These are phyloP conservation scores for Sceloporus undulatus DNA, from an alignment of 2,113 vertebrate genomes.

Conservation along the genomic window DNA sequence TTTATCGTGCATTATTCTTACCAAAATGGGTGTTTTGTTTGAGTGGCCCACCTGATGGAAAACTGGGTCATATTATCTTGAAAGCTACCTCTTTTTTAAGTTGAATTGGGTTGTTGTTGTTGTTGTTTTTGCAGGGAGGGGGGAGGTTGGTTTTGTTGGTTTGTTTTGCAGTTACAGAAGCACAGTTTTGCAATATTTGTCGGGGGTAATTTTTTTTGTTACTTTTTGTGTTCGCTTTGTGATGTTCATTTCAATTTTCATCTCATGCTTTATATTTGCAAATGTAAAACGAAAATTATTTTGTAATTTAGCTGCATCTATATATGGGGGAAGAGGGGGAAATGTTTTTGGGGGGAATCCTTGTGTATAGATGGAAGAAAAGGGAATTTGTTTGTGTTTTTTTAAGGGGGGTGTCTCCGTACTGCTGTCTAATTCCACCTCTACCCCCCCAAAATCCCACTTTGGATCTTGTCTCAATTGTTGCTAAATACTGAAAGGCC, in stretches of 20 bases:
- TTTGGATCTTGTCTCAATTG: constrained; percentile 49
- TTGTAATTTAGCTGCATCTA: constrained; percentile 77
- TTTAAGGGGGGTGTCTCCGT: constrained; percentile 58
- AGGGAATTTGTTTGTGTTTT: constrained; percentile 53
- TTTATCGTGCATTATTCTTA: constrained; percentile 72
- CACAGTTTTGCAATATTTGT: constrained; percentile 76
- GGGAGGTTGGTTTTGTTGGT: constrained; percentile 8
- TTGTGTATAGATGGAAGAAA: constrained; percentile 68
- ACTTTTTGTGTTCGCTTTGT: constrained; percentile 71
- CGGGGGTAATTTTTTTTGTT: constrained; percentile 46
- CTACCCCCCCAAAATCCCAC: constrained; percentile 61
- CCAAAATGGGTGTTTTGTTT: constrained; percentile 85
- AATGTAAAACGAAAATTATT: constrained; percentile 60
- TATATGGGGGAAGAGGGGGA: constrained; percentile 58
- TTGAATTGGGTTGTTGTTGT: constrained; percentile 65
- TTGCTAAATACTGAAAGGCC: constrained; percentile 68
- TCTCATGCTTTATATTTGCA: constrained; percentile 68
- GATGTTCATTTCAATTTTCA: constrained; percentile 83
- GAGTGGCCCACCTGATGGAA: constrained; percentile 76
- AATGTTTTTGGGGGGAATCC: constrained; percentile 49
- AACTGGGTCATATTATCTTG: constrained; percentile 76
- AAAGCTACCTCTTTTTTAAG: constrained; percentile 94
- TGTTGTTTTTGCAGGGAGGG: constrained; percentile 31
- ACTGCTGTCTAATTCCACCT: constrained; percentile 58
- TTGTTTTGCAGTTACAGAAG: constrained; percentile 65